Evolutionary conservation across 1,140 invertebrate genomes (phyloP), one percentile per base, ranked within the genome.

Genomic region (Bombus picipes): DNA sequence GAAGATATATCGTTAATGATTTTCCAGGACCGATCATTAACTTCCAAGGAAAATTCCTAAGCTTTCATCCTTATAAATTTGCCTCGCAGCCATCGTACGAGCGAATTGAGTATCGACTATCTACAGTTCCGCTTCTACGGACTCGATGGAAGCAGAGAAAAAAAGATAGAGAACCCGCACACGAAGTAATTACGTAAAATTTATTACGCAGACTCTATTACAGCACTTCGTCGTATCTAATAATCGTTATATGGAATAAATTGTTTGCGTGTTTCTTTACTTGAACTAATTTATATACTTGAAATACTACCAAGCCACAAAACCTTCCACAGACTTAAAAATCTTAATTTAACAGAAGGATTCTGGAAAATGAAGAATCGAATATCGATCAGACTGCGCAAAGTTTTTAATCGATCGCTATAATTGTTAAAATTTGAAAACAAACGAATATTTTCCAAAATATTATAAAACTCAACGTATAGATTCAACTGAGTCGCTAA

Each of bases 111-210:
- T 81, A 81, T 81, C 79, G 79, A 57, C 28, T 57, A 71, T 81
- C 79, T 53, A 34, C 65, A 37, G 66, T 47, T 57, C n/a, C 32
- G 41, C 57, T 25, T 41, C 59, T 15, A 71, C 25, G 28, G 22
- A 81, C 28, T 81, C 66, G 34, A 71, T 71, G 15, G 32, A 32
- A 80, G 18, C 10, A 37, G 47, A 71, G 12, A 71, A 18, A 32
- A 53, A 57, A 34, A 75, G 10, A 34, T 32, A 28, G 32, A 13
- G 22, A 43, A 22, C 37, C 57, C 8, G 28, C 59, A 53, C 39
- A 28, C 68, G 34, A 70, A n/a, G 43, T 70, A 80, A 80, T 80
- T 80, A 70, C 66, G 78, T 80, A 57, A 80, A 80, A 80, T 80
- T 80, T 66, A 53, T 80, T 80, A 71, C 41, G 6, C 25, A 22